Evolutionary conservation across 1,140 invertebrate genomes (phyloP).

Genomic region (Hermatobates lingyangjiaoensis): DNA sequence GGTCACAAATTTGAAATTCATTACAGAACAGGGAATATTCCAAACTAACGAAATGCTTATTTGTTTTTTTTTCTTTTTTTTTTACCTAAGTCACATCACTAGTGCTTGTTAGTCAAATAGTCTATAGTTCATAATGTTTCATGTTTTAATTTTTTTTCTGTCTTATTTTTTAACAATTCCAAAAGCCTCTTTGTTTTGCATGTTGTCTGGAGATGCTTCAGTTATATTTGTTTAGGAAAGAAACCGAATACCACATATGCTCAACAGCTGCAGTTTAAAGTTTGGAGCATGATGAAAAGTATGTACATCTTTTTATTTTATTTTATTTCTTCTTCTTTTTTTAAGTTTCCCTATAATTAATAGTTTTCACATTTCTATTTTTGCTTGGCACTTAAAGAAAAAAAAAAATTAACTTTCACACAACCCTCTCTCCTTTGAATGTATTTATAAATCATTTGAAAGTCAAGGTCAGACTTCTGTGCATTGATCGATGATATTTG

Average conservation of each 20-base stretch:
- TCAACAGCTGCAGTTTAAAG: constrained; percentile 31
- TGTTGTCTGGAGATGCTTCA: constrained; percentile 1
- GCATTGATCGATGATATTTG: too few relatives aligned
- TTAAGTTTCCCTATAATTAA: neutral
- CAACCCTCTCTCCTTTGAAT: too few relatives aligned
- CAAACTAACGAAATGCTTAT: too few relatives aligned
- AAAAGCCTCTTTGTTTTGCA: constrained; percentile 4
- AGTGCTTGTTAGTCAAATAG: constrained; percentile 2
- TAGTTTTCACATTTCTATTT: too few relatives aligned
- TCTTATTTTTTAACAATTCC: constrained; percentile 8
- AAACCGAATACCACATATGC: constrained; percentile 30
- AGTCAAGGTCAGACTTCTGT: too few relatives aligned
- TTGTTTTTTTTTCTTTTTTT: neutral
- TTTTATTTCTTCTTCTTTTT: neutral
- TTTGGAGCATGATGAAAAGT: constrained; percentile 32
- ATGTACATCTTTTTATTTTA: constrained; percentile 21
- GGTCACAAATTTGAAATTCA: too few relatives aligned
- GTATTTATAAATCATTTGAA: too few relatives aligned
- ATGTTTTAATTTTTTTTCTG: constrained; percentile 5
- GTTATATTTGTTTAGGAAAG: constrained; percentile 25
- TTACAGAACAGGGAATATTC: too few relatives aligned
- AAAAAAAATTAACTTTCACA: too few relatives aligned
- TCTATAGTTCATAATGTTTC: neutral
- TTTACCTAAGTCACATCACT: neutral
- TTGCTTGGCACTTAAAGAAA: too few relatives aligned